Base-by-base conservation (phyloP, 35 echinoderm and acorn worm species). In the Holothuria glaberrima region DNA sequence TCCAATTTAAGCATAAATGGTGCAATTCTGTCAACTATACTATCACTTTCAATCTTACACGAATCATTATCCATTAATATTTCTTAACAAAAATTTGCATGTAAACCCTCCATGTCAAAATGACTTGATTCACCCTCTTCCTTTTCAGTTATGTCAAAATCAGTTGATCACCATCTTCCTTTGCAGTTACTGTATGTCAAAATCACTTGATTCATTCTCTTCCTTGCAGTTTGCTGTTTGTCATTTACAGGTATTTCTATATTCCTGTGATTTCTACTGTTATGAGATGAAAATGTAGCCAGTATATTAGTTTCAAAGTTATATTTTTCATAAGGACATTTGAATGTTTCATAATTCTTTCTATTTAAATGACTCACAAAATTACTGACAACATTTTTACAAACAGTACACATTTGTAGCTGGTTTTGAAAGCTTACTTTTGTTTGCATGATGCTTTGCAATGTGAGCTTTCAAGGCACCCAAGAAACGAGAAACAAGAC, bases 211-310 rank as follows among this genome's bases (percentile, higher is more conserved):
- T 79, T 79, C 75, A 44, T 18, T 46, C 2, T 71, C 12, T 79
- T 79, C 5, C 14, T n/a, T n/a, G n/a, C n/a, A n/a, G n/a, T n/a
- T 17, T 79, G 75, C 38, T 36, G 30, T 29, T 36, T 36, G 13
- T 33, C 26, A 75, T 33, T n/a, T n/a, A n/a, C n/a, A n/a, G n/a
- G n/a, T 79, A 79, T 79, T 48, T 79, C 48, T 48, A 28, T 24
- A 79, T 56, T 56, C 19, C 26, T 45, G 75, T 79, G 75, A 21
- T 79, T 79, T 79, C 75, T 79, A 79, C 48, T 79, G 5, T 56
- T 79, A 36, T 79, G 38, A 46, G 48, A 79, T 46, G 75, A 79
- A 44, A 79, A 79, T 79, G 75, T 35, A 17, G 36, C 48, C 75
- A 79, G 19, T 1, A 79, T 20, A 28, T 79, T 79, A 1, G 75